Conservation (phyloP, 2,113 vertebrate species). For the Hassar affinis region DNA sequence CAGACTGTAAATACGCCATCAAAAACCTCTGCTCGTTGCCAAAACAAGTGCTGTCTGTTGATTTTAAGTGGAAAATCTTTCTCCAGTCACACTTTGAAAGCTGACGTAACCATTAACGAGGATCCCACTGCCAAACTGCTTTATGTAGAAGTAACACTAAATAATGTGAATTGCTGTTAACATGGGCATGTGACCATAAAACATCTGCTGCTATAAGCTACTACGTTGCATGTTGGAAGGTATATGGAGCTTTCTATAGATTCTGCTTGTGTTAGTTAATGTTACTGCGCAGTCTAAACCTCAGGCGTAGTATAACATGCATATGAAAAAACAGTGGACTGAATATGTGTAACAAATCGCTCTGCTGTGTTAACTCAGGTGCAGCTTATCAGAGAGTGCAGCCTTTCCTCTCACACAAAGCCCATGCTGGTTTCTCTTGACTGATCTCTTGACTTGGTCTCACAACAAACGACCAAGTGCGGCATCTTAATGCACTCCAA, state of each 20-base stretch:
- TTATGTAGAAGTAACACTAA: slow-evolving; percentile 24
- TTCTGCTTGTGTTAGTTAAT: slow-evolving; percentile 32
- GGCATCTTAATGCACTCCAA: slow-evolving; percentile 73
- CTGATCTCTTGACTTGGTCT: slow-evolving; percentile 6
- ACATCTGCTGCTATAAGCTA: not conserved
- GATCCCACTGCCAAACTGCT: slow-evolving; percentile 21
- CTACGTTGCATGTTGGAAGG: slow-evolving; percentile 4
- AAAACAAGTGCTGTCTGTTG: slow-evolving; percentile 49
- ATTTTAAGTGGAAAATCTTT: slow-evolving; percentile 37
- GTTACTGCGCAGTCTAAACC: slow-evolving; percentile 27
- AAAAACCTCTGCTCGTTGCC: slow-evolving; percentile 31
- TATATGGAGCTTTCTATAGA: slow-evolving; percentile 9
- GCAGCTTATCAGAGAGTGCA: slow-evolving; percentile 60
- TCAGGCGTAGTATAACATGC: slow-evolving; percentile 49
- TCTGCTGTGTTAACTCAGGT: slow-evolving; percentile 25
- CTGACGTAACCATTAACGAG: slow-evolving; percentile 17
- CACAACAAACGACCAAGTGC: slow-evolving; percentile 9
- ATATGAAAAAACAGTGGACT: slow-evolving; percentile 41
- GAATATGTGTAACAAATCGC: slow-evolving; percentile 14
- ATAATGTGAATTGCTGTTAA: slow-evolving; percentile 33
- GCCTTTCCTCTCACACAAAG: not conserved
- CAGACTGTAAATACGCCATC: slow-evolving; percentile 55
- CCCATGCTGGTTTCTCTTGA: slow-evolving; percentile 25
- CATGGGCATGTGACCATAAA: slow-evolving; percentile 13
- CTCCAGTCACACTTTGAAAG: slow-evolving; percentile 43